Evolutionary conservation across 1,140 invertebrate genomes (phyloP), one percentile per base, ranked within the genome.

Genomic region (Drosophila saltans): DNA sequence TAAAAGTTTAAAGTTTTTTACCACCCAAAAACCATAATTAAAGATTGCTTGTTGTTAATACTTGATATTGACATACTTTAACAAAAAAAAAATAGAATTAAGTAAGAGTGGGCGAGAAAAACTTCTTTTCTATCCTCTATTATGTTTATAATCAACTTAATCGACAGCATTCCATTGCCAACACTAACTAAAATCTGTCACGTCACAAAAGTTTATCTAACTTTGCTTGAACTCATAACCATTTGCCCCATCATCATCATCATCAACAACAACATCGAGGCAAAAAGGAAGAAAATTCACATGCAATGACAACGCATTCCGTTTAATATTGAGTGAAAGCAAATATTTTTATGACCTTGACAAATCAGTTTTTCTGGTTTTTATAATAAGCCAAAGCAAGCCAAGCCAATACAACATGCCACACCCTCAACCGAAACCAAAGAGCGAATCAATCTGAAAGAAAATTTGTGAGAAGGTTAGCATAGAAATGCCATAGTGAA

Each of bases 321-420:
- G 67, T 84, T 84, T 83, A 83, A 83, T 83, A 82, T 74, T 80
- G 66, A 68, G 56, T 74, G 71, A 73, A 71, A 67, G 75, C 74
- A 84, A 78, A 85, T 80, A 84, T 85, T 86, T 86, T 73, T 76
- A 64, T 76, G 83, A 71, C 75, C 83, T 86, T 82, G 69, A 88
- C 83, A 88, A 88, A 85, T 85, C 82, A 86, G 83, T 86, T 86
- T 88, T 71, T 58, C 64, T 86, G 62, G 61, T 85, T 80, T 88
- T 80, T 80, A 74, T 83, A 88, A 80, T 83, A 89, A 74, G 80
- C 80, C 64, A 63, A 65, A 82, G 77, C 78, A 74, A 56, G 62
- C 59, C 74, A 70, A 84, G 16, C 16, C 77, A 83, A 2, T 2
- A 30, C 45, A 16, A 48, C 59, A 65, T 77, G 61, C 26, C 63